Base-by-base conservation (phyloP, 2,888 invertebrate species). In the Nymphalis c-album region DNA sequence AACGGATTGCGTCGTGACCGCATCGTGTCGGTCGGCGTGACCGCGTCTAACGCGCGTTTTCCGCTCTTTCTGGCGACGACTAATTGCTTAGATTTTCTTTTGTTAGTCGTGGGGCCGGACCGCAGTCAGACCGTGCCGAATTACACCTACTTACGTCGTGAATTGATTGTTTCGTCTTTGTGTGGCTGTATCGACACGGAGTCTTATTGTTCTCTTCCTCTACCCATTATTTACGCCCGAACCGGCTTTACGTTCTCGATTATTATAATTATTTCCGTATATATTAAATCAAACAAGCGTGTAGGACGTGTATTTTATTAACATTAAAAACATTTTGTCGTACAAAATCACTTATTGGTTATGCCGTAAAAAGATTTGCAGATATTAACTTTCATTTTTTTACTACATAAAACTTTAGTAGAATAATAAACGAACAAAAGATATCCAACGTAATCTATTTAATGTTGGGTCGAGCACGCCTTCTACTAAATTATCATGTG, bases 1-100 rank as follows among this genome's bases (percentile, higher is more conserved):
- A 57, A 18, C 58, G 46, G 71, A 75, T 77, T 74, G 76, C 77
- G 78, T 79, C 86, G 87, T 87, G 88, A 78, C 78, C 77, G 84
- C 82, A 78, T 75, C 83, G 83, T 80, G 79, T 74, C 74, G 79
- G 82, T 70, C 84, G 81, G 81, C 89, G 88, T 91, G 91, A 91
- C 91, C 91, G 91, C 84, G 80, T 81, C 91, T 86, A 92, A 92
- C 86, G 82, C 90, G 87, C 82, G 91, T 92, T 91, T 92, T 91
- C 91, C 91, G 91, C 91, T 91, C 91, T 92, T 92, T 90, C 91
- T 86, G 89, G 86, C 90, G 91, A 86, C 91, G 91, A 91, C 91
- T 92, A 92, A 92, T 92, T 92, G 91, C 91, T 91, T 90, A 90
- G 90, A 91, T 91, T 91, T 92, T 88, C 91, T 91, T 91, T 91